Evolutionary conservation across 64 coral and sea anemone species (phyloP), one percentile per base, ranked within the genome.

Genomic region (Dendrophyllia cribrosa): DNA sequence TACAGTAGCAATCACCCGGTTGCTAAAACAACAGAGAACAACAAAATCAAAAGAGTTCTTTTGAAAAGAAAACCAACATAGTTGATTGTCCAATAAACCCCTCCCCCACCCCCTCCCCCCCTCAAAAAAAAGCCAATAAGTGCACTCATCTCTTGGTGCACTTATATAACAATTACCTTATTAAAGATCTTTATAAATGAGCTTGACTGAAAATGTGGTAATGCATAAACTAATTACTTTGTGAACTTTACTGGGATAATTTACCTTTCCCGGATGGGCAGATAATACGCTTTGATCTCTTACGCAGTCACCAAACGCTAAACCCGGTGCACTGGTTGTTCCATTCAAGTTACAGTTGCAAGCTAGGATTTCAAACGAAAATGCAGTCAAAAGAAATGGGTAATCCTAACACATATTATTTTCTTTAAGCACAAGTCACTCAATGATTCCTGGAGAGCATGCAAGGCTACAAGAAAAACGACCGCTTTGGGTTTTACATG

Each of bases 1-100:
- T 98, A 77, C 96, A 98, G 24, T 92, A 95, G 49, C 96, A 98
- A 55, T 98, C 96, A 0, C 96, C 92, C 19, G 92, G 96, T 70
- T 90, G 66, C 95, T 97, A 59, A 63, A 53, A 69, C 34, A 22
- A 59, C 17, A 83, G 13, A 76, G 17, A 50, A 48, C 53, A 46
- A 70, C 15, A 66, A 67, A 14, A 22, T 91, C 10, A 58, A 77
- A 5, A 47, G 45, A 77, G 21, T 11, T 19, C 22, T 49, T 3
- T 49, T 43, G 49, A 77, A 47, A 77, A 8, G 34, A 34, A 34
- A 2, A 34, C 34, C 34, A 34, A 34, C 34, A 34, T 2, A 34
- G 34, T 34, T 34, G 34, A 34, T 34, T 34, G 34, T 34, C 34
- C 2, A 34, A 34, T 34, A 34, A 34, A 34, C 34, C 34, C 34